Conservation (phyloP, 1,140 invertebrate genomes). For the Drosophila kepulauana region DNA sequence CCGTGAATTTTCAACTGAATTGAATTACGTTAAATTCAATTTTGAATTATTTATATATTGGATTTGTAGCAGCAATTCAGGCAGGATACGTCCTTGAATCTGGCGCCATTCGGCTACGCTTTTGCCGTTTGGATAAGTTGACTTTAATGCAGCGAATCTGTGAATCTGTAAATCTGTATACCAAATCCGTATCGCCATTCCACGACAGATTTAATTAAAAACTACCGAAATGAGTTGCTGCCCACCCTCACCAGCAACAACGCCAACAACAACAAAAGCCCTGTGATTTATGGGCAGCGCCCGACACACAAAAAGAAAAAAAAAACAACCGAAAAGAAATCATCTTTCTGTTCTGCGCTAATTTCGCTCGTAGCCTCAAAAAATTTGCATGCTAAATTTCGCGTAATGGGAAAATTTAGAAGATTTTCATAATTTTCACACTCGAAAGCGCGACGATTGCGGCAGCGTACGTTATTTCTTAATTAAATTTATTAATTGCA, state of each 20-base stretch:
- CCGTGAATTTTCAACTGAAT: conserved; percentile 38
- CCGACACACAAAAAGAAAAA: neutral
- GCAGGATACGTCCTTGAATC: conserved; percentile 43
- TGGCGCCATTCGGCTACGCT: neutral
- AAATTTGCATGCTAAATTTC: conserved; percentile 65
- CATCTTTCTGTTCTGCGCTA: conserved; percentile 35
- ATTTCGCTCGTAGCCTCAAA: conserved; percentile 27
- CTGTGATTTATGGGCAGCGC: conserved; percentile 41
- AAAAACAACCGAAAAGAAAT: neutral
- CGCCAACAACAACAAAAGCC: conserved; percentile 34
- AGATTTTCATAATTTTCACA: conserved; percentile 83
- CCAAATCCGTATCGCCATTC: conserved; percentile 2
- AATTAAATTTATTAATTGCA: conserved; percentile 84
- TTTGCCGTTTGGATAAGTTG: neutral
- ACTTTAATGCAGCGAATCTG: conserved; percentile 40
- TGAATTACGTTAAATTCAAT: conserved; percentile 51
- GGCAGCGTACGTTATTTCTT: conserved; percentile 73
- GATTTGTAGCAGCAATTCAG: conserved; percentile 30
- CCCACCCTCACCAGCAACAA: conserved; percentile 1
- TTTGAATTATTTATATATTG: conserved; percentile 59
- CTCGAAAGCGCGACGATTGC: conserved; percentile 68
- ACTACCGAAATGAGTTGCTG: neutral
- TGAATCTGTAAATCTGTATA: conserved; percentile 4
- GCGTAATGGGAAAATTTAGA: conserved; percentile 57
- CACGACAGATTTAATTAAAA: conserved; percentile 49